A percentile compares a stretch with the other conserved stretches of the same genome.
phyloP scores from a whole-genome alignment of 1,140 invertebrate genomes.

The Teleopsis dalmanni region DNA sequence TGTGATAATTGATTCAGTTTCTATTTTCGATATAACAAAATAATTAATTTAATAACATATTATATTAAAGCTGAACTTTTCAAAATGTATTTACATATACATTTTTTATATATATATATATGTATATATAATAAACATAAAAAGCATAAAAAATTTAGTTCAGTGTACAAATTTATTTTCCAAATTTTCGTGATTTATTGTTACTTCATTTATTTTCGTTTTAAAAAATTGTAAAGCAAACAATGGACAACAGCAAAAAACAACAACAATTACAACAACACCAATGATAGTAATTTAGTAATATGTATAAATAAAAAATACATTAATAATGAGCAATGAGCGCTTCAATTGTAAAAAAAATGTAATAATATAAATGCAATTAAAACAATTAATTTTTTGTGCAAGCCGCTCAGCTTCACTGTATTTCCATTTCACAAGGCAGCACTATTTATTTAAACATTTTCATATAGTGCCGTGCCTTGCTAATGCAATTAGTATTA shows the following conservation, averaged over 20 bases:
- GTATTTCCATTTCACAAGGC: background rate
- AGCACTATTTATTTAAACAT: background rate
- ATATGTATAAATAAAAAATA: background rate
- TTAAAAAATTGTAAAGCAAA: too few relatives aligned
- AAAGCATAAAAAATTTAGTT: background rate
- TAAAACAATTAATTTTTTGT: conserved; percentile 1
- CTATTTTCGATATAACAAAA: background rate
- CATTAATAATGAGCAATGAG: background rate
- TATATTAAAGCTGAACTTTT: too few relatives aligned
- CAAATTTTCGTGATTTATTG: too few relatives aligned
- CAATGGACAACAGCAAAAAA: background rate
- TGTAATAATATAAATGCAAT: background rate
- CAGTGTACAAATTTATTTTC: background rate
- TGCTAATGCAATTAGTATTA: background rate
- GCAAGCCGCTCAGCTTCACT: too few relatives aligned
- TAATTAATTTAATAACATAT: too few relatives aligned
- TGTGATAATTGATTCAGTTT: too few relatives aligned
- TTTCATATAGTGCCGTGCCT: too few relatives aligned
- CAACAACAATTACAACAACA: background rate
- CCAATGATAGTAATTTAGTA: background rate
- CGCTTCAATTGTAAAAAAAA: background rate
- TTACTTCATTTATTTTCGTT: too few relatives aligned
- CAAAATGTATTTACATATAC: too few relatives aligned
- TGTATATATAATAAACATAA: background rate
- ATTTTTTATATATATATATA: background rate